Percentiles rank a stretch among this genome's conserved stretches.
These are phyloP conservation scores for Meles meles DNA, from an alignment of 2,113 vertebrate species.

Conservation along the genomic window DNA sequence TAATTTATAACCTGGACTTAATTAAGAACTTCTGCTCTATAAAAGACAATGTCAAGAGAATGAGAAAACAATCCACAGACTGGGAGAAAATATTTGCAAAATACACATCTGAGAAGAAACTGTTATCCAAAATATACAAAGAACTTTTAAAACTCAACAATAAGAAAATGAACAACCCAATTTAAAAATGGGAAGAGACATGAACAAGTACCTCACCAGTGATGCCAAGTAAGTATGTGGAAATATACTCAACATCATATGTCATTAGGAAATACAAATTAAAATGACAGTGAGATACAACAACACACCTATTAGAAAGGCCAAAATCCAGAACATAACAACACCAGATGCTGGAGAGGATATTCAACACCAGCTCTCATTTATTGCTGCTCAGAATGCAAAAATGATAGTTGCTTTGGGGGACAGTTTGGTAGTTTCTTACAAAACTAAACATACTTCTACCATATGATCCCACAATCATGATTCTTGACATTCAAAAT, in stretches of 20 bases:
- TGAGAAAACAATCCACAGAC: background rate
- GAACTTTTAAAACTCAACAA: background rate
- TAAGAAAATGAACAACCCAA: background rate
- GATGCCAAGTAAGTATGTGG: background rate
- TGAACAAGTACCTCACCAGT: background rate
- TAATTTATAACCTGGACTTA: background rate
- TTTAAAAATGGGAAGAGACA: background rate
- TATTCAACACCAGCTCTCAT: background rate
- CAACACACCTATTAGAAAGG: background rate
- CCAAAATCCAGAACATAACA: background rate
- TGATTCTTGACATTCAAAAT: background rate
- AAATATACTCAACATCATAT: background rate
- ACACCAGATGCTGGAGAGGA: background rate
- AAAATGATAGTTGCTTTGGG: background rate
- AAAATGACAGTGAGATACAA: background rate
- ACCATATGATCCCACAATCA: background rate
- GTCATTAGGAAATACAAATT: background rate
- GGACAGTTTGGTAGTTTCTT: background rate
- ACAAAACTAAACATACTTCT: background rate
- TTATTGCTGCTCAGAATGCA: background rate
- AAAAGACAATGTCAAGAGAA: background rate
- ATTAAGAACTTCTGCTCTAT: background rate
- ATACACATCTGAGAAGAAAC: background rate
- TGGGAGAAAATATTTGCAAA: background rate
- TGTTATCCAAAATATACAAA: background rate